Evolutionary conservation across 2,797 vertebrate genomes (phyloP).

Genomic region (Coilia nasus): DNA sequence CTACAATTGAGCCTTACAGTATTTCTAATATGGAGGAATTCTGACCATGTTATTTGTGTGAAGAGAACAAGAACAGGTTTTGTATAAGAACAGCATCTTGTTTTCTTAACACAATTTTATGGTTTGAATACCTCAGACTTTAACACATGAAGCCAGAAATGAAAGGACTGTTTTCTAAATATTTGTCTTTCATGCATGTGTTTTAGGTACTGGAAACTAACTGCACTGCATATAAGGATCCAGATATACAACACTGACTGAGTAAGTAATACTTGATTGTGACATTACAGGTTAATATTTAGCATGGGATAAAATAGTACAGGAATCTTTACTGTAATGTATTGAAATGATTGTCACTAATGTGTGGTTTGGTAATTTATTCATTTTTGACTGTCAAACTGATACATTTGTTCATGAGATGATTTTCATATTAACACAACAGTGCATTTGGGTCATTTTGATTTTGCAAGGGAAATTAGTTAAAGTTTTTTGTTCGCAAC

Average conservation of each 20-base stretch:
- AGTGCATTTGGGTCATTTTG: neutral
- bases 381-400: too few relatives aligned
- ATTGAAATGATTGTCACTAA: too few relatives aligned
- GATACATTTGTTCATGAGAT: too few relatives aligned
- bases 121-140: constrained; percentile 42
- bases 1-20: neutral
- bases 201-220: constrained; percentile 16
- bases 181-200: neutral
- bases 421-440: too few relatives aligned
- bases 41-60: constrained; percentile 56
- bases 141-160: neutral
- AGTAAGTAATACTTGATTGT: neutral
- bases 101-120: constrained; percentile 64
- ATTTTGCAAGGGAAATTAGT: neutral
- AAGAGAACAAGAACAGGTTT: constrained; percentile 56
- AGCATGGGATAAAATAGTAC: too few relatives aligned
- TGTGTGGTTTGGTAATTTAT: too few relatives aligned
- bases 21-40: neutral
- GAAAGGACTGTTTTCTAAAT: neutral
- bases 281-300: too few relatives aligned
- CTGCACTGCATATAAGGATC: neutral
- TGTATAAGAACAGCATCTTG: constrained; percentile 38
- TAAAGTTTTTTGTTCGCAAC: too few relatives aligned
- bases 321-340: too few relatives aligned
- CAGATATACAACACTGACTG: neutral